Conservation (phyloP, 2,797 vertebrate species). For the Cacajao melanocephalus region DNA sequence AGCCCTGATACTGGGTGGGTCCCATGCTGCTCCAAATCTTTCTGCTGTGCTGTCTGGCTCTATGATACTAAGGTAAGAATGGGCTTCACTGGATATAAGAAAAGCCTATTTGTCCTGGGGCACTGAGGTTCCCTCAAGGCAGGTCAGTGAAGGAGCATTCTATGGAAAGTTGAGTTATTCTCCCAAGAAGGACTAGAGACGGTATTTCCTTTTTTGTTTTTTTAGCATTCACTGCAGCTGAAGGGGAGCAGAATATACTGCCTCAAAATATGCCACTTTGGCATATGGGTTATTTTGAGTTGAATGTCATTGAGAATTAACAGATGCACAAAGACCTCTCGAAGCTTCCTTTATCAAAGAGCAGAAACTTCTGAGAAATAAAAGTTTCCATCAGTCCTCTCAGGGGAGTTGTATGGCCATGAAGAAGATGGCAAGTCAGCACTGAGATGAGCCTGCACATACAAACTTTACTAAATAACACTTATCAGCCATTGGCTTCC, state of each 20-base stretch:
- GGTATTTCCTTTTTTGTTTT: not conserved
- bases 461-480: not conserved
- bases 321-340: not conserved
- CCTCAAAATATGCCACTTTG: not conserved
- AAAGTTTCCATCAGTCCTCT: not conserved
- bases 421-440: not conserved
- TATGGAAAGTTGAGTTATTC: not conserved
- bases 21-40: not conserved
- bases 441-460: not conserved
- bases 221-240: not conserved
- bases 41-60: not conserved
- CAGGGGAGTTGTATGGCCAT: not conserved
- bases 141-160: not conserved
- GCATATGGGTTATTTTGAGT: not conserved
- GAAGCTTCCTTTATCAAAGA: not conserved
- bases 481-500: not conserved
- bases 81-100: not conserved
- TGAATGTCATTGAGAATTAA: not conserved
- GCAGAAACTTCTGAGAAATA: not conserved
- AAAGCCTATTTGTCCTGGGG: not conserved
- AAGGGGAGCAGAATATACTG: not conserved
- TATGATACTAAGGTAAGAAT: not conserved
- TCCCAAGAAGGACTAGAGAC: not conserved
- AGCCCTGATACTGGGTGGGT: not conserved
- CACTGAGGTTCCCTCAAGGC: not conserved